Base-by-base conservation (phyloP, 2,797 vertebrate species). In the Sus cebifrons region DNA sequence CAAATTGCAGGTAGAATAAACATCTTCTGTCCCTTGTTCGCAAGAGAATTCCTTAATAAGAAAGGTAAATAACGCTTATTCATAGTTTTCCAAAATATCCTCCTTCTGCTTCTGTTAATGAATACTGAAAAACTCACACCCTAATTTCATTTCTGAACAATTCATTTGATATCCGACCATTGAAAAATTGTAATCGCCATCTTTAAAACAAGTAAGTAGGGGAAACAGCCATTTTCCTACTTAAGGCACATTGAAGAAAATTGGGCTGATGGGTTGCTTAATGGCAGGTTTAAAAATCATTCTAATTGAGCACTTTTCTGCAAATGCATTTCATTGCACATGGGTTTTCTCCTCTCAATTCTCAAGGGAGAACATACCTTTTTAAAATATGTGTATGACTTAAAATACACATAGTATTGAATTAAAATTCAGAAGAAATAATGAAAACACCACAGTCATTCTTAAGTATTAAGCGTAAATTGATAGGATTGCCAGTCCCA, bases 61-160 rank as follows among this genome's bases (percentile, higher is more conserved):
- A 98, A 89, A 97, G 40, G 92, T 97, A 98, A 98, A 97, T 96
- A 98, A 97, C 92, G 97, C 91, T 90, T 95, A 81, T 94, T 77
- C 36, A 62, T 67, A 93, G 82, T 75, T 77, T 49, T 88, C 92
- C 85, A 64, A 79, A 89, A 56, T 84, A 87, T 97, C 87, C 96
- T 74, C 65, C 65, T 73, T 89, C 67, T 93, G 95, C 89, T 90
- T 97, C 96, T 36, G 56, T 90, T 95, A 95, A 97, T 96, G 94
- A 96, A 97, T 74, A 83, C 90, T 0, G 0, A 97, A 95, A 96
- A 97, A 92, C 81, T 70, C 91, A 74, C 3, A 65, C n/a, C 96
- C 92, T 92, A n/a, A 96, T 97, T 98, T 85, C 91, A 73, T 60
- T 89, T 81, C 44, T 71, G 84, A 97, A 93, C 44, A 96, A 79